Evolutionary conservation across 2,888 invertebrate genomes (phyloP), one percentile per base, ranked within the genome.

Genomic region (Acrobasis suavella): DNA sequence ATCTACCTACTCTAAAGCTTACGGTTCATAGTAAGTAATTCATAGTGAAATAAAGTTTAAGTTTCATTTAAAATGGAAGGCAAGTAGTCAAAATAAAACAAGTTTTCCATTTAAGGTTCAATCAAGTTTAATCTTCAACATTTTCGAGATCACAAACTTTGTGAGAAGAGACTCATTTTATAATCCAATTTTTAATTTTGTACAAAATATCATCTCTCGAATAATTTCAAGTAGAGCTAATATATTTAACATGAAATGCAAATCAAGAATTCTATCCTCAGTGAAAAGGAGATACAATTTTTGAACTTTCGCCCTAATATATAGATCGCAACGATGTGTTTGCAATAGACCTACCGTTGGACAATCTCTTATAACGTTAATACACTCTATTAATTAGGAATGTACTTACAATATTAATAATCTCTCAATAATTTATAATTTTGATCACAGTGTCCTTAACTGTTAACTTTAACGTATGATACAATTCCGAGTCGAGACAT

Each of bases 351-450:
- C 63, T 64, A 75, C 72, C 78, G 78, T 79, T 82, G 85, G 86
- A 87, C 86, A 87, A 86, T 82, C 80, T 83, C 78, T 81, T 81
- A 80, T 85, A 88, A 89, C 88, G 87, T 87, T 87, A 85, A 86
- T 86, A 88, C 86, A 82, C 86, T 87, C 84, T 89, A 87, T 85
- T 83, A 74, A 79, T 87, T 89, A 91, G 91, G 91, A 91, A 91
- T 92, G 91, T 92, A 88, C 87, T 89, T 91, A 91, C 82, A 87
- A 83, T 89, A 79, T 84, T 89, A 86, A 91, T 90, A 92, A 91
- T 91, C 91, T 92, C 90, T 92, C 89, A 91, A 90, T 91, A 91
- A 89, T 92, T 91, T 89, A 91, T 91, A 92, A 92, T 91, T 91
- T 91, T 87, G 89, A 92, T 92, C 91, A 92, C 92, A 92, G 91